These are phyloP conservation scores for Aleiodes leptofemur DNA, from an alignment of 2,888 invertebrate genomes.

Conservation along the genomic window DNA sequence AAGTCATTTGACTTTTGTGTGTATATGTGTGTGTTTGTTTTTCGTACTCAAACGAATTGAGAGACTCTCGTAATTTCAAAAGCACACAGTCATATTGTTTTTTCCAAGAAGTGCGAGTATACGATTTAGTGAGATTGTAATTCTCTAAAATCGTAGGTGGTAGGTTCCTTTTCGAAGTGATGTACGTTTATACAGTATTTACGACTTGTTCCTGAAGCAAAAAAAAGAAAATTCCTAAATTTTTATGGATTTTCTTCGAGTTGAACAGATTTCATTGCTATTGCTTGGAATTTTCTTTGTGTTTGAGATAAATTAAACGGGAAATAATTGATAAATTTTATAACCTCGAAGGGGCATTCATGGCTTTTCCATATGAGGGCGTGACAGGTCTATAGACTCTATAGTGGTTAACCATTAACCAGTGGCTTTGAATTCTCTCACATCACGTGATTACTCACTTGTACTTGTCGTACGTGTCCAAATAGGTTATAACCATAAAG, in stretches of 20 bases:
- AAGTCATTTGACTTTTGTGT: neutral
- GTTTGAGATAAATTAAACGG: too few relatives aligned
- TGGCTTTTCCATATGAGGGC: constrained; percentile 54
- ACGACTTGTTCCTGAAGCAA: neutral
- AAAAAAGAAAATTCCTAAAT: neutral
- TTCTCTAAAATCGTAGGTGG: constrained; percentile 49
- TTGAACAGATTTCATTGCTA: too few relatives aligned
- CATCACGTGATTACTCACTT: constrained; percentile 12
- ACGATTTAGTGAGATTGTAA: constrained; percentile 54
- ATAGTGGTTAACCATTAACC: constrained; percentile 48
- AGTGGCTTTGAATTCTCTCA: constrained; percentile 19
- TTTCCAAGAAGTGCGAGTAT: constrained; percentile 52
- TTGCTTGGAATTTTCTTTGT: too few relatives aligned
- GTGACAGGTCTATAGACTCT: constrained; percentile 63
- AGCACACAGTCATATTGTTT: constrained; percentile 33
- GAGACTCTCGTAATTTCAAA: constrained; percentile 33
- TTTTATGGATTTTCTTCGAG: neutral
- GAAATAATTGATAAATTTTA: constrained; percentile 11
- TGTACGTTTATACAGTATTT: constrained; percentile 23
- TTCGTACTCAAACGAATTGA: constrained; percentile 9
- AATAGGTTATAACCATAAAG: constrained; percentile 50
- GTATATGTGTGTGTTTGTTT: neutral
- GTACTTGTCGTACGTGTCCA: constrained; percentile 35
- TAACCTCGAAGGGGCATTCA: constrained; percentile 18
- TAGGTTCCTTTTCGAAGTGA: neutral